Percentiles rank a stretch among this genome's conserved stretches.
Evolutionary conservation across 2,797 vertebrate genomes (phyloP).

Genomic region (Neostethus bicornis): DNA sequence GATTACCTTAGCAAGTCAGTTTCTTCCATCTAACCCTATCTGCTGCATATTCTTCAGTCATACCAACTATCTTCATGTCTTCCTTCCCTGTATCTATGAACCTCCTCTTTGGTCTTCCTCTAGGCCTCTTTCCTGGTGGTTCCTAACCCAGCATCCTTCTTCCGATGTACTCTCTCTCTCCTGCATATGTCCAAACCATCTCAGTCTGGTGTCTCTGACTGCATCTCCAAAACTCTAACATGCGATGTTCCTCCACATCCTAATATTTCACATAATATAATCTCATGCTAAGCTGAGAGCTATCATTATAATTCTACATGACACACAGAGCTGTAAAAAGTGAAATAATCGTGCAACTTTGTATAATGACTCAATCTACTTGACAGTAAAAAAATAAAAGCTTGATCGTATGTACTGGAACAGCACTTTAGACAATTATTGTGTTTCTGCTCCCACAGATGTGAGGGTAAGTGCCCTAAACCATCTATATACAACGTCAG

Average conservation of each 20-base stretch:
- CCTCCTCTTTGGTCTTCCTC: too few species aligned
- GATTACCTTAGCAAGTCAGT: too few species aligned
- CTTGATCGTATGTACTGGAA: constrained; percentile 2
- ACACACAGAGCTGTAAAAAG: background rate
- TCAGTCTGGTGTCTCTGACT: too few species aligned
- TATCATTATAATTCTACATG: constrained; percentile 6
- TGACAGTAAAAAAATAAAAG: constrained; percentile 23
- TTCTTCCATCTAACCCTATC: too few species aligned
- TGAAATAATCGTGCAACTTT: constrained; percentile 15
- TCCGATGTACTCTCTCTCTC: too few species aligned
- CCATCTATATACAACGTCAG: constrained; percentile 28
- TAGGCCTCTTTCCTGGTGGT: too few species aligned
- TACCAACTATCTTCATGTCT: too few species aligned
- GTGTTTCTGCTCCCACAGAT: constrained; percentile 17
- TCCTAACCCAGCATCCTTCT: too few species aligned
- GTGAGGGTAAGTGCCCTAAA: constrained; percentile 22
- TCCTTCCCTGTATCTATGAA: too few species aligned
- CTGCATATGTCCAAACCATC: too few species aligned
- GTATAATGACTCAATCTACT: constrained; percentile 15
- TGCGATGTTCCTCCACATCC: background rate
- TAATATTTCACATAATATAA: constrained; percentile 2
- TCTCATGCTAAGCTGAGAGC: background rate
- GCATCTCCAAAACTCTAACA: too few species aligned
- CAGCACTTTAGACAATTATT: constrained; percentile 41
- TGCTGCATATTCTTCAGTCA: too few species aligned